phyloP scores from a whole-genome alignment of 2,113 vertebrate species.

The Istiophorus platypterus region DNA sequence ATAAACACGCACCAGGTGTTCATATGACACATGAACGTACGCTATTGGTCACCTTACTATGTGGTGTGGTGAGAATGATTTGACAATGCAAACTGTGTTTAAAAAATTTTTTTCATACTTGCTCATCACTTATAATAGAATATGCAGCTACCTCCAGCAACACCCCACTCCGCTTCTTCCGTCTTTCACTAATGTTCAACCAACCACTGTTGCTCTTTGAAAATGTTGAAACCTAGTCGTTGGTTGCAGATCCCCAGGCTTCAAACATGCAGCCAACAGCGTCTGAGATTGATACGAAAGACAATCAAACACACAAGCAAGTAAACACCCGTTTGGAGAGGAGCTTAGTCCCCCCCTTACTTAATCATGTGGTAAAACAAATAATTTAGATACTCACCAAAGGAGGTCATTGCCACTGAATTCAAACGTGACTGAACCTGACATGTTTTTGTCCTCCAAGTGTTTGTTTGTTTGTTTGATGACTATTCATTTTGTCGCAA shows the following conservation, averaged over 20 bases:
- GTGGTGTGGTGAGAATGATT: background rate
- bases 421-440: constrained; percentile 29
- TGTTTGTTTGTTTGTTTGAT: constrained; percentile 62
- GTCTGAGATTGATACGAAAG: constrained; percentile 47
- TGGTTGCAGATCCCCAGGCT: constrained; percentile 28
- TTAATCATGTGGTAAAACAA: constrained; percentile 57
- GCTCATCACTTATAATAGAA: background rate
- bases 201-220: constrained; percentile 3
- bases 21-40: background rate
- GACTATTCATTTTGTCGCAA: constrained; percentile 59
- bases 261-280: constrained; percentile 33
- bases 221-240: constrained; percentile 11
- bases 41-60: background rate
- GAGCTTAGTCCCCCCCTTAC: constrained; percentile 10
- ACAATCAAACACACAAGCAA: constrained; percentile 48
- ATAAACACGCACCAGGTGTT: background rate
- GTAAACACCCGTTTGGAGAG: constrained; percentile 40
- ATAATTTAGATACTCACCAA: constrained; percentile 46
- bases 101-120: background rate
- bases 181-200: background rate
- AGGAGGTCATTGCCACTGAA: constrained; percentile 48
- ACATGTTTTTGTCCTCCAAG: constrained; percentile 56
- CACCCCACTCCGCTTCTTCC: too few species aligned
- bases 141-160: background rate
- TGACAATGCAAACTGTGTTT: constrained; percentile 1